Evolutionary conservation across 1,140 invertebrate species (phyloP), one percentile per base, ranked within the genome.

Genomic region (Theocolax elegans): DNA sequence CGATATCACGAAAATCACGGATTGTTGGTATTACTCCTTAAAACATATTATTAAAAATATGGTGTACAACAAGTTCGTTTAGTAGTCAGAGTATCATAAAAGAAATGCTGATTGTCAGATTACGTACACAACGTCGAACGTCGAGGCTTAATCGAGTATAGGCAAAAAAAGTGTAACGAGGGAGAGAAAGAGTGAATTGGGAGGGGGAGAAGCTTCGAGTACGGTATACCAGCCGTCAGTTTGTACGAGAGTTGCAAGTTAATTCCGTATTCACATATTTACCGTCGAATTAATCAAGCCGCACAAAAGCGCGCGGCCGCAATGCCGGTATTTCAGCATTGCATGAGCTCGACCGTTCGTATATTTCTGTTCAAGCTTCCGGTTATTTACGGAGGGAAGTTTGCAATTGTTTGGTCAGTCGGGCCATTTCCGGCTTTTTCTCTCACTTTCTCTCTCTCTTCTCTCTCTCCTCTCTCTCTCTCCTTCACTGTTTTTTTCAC

Each of bases 351-450:
- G 56, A 66, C 12, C 38, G 19, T 8, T 15, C 8, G 2, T 78
- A 75, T 80, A 80, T 78, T 79, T 80, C 73, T 78, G 74, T 79
- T 60, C 67, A 65, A 71, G 74, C 75, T 83, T 84, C 78, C 81
- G 80, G 75, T 81, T 84, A 80, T 78, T 83, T 80, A 77, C 77
- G 67, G 75, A 81, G 76, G 76, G 76, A 80, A 79, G 76, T 81
- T 81, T 77, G 75, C 81, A 77, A 83, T 83, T 81, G 77, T 83
- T 83, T 77, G 78, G 73, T 71, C 79, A 79, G 76, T 80, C 76
- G 75, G 72, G 79, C 77, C 74, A 82, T 80, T 83, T 83, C 83
- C 80, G 76, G 75, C 78, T 76, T 71, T 71, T 71, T 67, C 71
- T 75, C 71, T 63, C 72, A 58, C 58, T n/a, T n/a, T n/a, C n/a